Conservation (phyloP, 2,888 invertebrate genomes). For the Tenthredo notha region DNA sequence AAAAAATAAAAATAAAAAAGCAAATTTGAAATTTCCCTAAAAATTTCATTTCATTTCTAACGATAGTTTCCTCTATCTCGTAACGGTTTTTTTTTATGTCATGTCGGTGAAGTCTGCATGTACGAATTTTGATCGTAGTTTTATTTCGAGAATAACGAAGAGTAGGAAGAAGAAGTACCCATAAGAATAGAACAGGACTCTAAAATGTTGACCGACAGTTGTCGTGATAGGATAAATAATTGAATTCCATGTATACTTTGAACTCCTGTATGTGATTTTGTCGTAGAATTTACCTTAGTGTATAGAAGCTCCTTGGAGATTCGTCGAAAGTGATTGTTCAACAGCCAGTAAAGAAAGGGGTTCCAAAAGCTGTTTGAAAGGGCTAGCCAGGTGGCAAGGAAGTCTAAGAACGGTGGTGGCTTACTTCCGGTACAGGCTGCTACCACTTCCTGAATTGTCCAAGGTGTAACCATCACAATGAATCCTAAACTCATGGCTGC, state of each 20-base stretch:
- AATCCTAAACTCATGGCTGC: conserved; percentile 95
- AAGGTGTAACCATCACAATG: conserved; percentile 94
- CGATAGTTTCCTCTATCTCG: not conserved
- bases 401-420: conserved; percentile 90
- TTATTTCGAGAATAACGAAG: not conserved
- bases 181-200: not conserved
- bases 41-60: not conserved
- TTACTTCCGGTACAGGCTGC: conserved; percentile 94
- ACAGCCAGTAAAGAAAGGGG: conserved; percentile 92
- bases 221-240: not conserved
- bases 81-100: not conserved
- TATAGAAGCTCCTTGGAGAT: conserved; percentile 89
- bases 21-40: not conserved
- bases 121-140: not conserved
- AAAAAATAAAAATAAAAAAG: not conserved
- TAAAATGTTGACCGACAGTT: not conserved
- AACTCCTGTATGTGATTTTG: not conserved
- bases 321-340: conserved; percentile 91
- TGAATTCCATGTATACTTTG: not conserved
- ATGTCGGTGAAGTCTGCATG: not conserved
- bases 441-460: conserved; percentile 94
- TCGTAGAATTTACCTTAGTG: conserved; percentile 82
- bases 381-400: conserved; percentile 92
- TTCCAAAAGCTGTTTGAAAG: conserved; percentile 95
- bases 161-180: not conserved